Percentiles rank a stretch among this genome's conserved stretches.
Evolutionary conservation across 2,797 vertebrate species (phyloP).

Genomic region (Malurus splendens): DNA sequence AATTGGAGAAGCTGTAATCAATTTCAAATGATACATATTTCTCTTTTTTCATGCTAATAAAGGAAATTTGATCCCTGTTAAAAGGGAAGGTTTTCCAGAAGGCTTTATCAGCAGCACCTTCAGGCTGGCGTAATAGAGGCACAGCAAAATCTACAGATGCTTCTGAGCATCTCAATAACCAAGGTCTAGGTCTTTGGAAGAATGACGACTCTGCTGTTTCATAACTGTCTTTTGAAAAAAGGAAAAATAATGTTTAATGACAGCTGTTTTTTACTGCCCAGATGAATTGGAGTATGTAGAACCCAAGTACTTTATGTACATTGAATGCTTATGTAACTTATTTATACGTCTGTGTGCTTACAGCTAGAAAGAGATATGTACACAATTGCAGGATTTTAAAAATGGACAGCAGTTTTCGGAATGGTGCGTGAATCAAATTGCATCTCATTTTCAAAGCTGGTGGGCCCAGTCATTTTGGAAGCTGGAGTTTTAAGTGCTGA

Average conservation of each 20-base stretch:
- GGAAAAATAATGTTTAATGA: slow-evolving; percentile 2
- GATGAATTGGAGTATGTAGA: neutral
- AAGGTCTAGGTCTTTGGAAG: neutral
- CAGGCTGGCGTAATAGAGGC: neutral
- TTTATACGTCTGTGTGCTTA: neutral
- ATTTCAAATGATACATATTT: neutral
- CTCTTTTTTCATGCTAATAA: slow-evolving; percentile 22
- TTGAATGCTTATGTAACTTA: neutral
- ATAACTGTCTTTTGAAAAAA: neutral
- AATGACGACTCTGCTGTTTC: slow-evolving; percentile 8
- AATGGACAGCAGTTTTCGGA: neutral
- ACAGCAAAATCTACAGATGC: slow-evolving; percentile 35
- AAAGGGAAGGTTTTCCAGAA: neutral
- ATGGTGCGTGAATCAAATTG: neutral
- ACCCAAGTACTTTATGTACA: neutral
- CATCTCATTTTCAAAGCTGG: slow-evolving; percentile 17
- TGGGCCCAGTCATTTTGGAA: neutral
- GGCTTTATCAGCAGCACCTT: slow-evolving; percentile 29
- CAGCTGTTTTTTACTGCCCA: slow-evolving; percentile 10
- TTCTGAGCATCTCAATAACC: neutral
- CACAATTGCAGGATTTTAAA: neutral
- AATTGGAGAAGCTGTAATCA: neutral
- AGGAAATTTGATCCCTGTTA: neutral
- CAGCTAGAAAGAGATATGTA: neutral
- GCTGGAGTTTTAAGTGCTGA: neutral